Percentiles rank a stretch among this genome's conserved stretches.
Conservation (phyloP, 2,797 vertebrate species). For the Acanthurus lineatus region DNA sequence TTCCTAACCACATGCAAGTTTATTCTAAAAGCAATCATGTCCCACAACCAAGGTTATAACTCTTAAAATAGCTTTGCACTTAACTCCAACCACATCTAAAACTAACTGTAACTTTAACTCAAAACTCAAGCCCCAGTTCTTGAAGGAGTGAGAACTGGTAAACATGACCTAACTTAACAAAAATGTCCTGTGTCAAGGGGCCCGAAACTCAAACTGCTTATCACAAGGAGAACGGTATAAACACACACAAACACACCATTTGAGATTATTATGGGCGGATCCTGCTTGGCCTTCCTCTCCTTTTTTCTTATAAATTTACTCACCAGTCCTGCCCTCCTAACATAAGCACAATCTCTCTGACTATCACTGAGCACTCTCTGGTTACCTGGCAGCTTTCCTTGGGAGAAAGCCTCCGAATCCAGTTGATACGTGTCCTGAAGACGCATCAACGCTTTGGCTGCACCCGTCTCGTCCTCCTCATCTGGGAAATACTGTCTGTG, state of each 20-base stretch:
- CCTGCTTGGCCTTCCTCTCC: not conserved
- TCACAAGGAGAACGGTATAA: not conserved
- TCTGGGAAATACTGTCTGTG: conserved; percentile 95
- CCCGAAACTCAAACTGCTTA: not conserved
- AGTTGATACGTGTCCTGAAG: conserved; percentile 97
- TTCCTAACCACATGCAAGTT: not conserved
- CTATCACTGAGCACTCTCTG: not conserved
- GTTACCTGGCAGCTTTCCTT: conserved; percentile 92
- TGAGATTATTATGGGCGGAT: not conserved
- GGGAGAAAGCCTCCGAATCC: conserved; percentile 93
- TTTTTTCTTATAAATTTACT: not conserved
- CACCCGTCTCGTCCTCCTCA: conserved; percentile 93
- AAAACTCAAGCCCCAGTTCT: not conserved
- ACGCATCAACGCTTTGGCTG: conserved; percentile 95
- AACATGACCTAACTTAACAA: conserved; percentile 16
- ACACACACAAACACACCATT: not conserved
- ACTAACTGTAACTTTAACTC: not conserved
- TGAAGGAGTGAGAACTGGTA: not conserved
- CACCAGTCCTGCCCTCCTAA: not conserved
- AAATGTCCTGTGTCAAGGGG: not conserved
- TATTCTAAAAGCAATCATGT: not conserved
- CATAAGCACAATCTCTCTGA: not conserved
- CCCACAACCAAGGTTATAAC: not conserved
- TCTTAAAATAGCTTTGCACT: not conserved
- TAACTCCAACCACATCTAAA: not conserved